A percentile compares a stretch with the other conserved stretches of the same genome.
Conservation (phyloP, 1,140 invertebrate genomes). For the Drosophila dunni region DNA sequence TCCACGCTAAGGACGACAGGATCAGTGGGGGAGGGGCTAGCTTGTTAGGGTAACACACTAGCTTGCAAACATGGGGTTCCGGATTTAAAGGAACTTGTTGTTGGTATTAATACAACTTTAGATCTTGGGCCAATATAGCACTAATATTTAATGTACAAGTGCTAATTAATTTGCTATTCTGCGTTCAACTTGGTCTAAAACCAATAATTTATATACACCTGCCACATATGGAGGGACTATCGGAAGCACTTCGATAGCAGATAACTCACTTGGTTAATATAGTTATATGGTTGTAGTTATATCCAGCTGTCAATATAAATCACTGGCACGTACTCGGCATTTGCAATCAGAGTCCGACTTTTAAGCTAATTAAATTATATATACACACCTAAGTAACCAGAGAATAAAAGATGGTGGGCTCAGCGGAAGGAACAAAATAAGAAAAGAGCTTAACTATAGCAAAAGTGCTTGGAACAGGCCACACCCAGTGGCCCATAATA, state of each 20-base stretch:
- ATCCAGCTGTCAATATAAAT: slow-evolving; percentile 63
- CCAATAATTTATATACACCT: background rate
- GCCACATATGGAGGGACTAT: no score
- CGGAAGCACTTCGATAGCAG: background rate
- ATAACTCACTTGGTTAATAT: slow-evolving; percentile 44
- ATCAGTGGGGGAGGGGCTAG: no score
- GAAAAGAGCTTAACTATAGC: slow-evolving; percentile 13
- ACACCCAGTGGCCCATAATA: slow-evolving; percentile 49
- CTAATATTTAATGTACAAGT: background rate
- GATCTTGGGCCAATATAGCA: no score
- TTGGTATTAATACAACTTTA: no score
- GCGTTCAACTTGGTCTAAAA: background rate
- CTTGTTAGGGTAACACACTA: no score
- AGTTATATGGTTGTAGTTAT: slow-evolving; percentile 18
- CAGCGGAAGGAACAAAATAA: slow-evolving; percentile 17
- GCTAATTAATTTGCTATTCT: no score
- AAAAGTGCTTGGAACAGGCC: slow-evolving; percentile 22
- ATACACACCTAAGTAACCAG: slow-evolving; percentile 50
- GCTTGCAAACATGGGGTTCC: no score
- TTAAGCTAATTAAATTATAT: slow-evolving; percentile 81
- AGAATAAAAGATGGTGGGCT: background rate
- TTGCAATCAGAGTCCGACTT: slow-evolving; percentile 46
- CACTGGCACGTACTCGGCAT: slow-evolving; percentile 49
- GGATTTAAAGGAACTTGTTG: no score
- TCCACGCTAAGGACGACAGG: no score